phyloP scores from a whole-genome alignment of 2,113 vertebrate genomes.

The Chauna torquata region DNA sequence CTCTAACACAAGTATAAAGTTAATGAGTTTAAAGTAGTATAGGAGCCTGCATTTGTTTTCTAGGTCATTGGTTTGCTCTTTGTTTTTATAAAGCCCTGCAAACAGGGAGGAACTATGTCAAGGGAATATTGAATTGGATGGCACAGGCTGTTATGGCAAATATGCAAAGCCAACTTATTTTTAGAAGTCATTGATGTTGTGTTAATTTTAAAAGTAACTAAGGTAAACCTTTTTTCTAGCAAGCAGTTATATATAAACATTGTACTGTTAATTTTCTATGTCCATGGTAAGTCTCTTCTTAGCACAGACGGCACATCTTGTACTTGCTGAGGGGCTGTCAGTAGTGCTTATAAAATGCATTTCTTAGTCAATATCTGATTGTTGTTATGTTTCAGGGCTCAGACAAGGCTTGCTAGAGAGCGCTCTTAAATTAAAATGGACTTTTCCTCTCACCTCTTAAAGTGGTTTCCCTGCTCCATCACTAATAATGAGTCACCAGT shows the following conservation, averaged over 20 bases:
- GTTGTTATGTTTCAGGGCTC: neutral
- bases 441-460: constrained; percentile 55
- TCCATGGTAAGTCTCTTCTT: neutral
- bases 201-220: neutral
- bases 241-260: fast-evolving
- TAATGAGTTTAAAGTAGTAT: constrained; percentile 20
- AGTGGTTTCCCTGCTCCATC: constrained; percentile 28
- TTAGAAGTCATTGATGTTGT: neutral
- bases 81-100: constrained; percentile 25
- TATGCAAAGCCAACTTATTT: neutral
- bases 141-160: neutral
- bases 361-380: neutral
- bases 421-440: constrained; percentile 35
- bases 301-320: neutral
- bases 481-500: constrained; percentile 21
- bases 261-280: neutral
- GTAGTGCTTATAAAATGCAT: neutral
- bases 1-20: neutral
- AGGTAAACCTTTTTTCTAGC: neutral
- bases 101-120: neutral
- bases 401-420: constrained; percentile 12
- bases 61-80: constrained; percentile 33
- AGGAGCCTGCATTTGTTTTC: constrained; percentile 18
- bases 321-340: neutral
- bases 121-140: neutral